Evolutionary conservation across 2,888 invertebrate species (phyloP), one percentile per base, ranked within the genome.

Genomic region (Hydriomena furcata): DNA sequence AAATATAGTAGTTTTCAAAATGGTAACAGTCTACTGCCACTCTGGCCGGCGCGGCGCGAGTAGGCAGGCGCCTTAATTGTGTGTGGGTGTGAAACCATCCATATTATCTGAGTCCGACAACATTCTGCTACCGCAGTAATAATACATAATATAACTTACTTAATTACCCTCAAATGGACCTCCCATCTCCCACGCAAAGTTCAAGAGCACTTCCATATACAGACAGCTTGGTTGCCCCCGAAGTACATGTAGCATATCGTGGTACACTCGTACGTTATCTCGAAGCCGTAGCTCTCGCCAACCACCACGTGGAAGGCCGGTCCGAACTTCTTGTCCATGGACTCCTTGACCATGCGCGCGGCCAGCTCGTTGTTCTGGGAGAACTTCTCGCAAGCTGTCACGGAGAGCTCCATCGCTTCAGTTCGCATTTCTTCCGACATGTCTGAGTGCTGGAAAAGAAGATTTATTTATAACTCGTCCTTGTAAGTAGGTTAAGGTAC

Each of bases 311-410:
- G 97, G 94, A 98, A 98, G 51, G 97, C 95, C 0, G 97, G 94
- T 1, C 98, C 98, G 82, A 97, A 98, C 79, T 97, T 97, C 84
- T 97, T 98, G 84, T 99, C 99, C 95, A 99, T 94, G 34, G 94
- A 93, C 69, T 99, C 98, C 85, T 99, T 99, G 45, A 99, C 97
- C 93, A 96, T 94, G 65, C 93, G 94, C n/a, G 99, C 97, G 0
- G 98, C 98, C 61, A 93, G 92, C 93, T 98, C 93, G 69, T 97
- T 97, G 85, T 97, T 98, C 5, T 93, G 87, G 0, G 96, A 90
- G 83, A 93, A 95, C 87, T 98, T 98, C 85, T 99, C 98, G 76
- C 98, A 97, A 0, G 98, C 98, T 1, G 97, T 97, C 42, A 98
- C 96, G 58, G 96, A 95, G 60, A 98, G 83, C 80, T 98, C 98